Base-by-base conservation (phyloP, 2,797 vertebrate species). In the Emys orbicularis region DNA sequence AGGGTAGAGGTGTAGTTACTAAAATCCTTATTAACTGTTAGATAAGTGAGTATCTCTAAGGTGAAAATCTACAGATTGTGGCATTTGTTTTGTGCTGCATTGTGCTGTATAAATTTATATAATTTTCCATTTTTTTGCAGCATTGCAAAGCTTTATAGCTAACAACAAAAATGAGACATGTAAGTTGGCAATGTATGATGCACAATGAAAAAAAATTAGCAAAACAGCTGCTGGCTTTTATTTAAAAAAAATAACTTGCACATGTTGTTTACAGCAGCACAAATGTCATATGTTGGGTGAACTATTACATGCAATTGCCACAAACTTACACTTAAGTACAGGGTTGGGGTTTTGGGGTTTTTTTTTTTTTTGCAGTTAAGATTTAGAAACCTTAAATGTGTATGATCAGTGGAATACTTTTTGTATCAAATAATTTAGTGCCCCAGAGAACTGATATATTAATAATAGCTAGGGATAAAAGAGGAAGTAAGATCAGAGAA, bases 101-200 rank as follows among this genome's bases (percentile, higher is more conserved):
- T 84, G 19, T 50, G 37, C 89, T 83, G n/a, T 94, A 18, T 90
- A 83, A 79, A 18, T 83, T 74, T 85, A 41, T 68, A 83, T 89
- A 83, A 89, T 96, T 94, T 87, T 91, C 50, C 92, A 85, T 90
- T 96, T 91, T 84, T 95, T 91, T 93, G 90, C 92, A 96, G 92
- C 23, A 83, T 79, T 23, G 4, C 87, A 87, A 91, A 85, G 68
- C 77, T 91, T 86, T 90, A 87, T 81, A 72, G 37, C 8, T 88
- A 65, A 84, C 91, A 93, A 81, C 59, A 95, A 91, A 96, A 95
- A 93, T 94, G 93, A 94, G 89, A 74, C 87, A 87, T 93, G 76
- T 95, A 95, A 94, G 37, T 90, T 95, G 92, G 88, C 90, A 82
- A 25, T 93, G 88, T 94, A 90, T 90, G 90, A 61, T 86, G 91